A percentile compares a stretch with the other conserved stretches of the same genome.
Conservation (phyloP, 2,113 vertebrate genomes). For the Mellivora capensis region DNA sequence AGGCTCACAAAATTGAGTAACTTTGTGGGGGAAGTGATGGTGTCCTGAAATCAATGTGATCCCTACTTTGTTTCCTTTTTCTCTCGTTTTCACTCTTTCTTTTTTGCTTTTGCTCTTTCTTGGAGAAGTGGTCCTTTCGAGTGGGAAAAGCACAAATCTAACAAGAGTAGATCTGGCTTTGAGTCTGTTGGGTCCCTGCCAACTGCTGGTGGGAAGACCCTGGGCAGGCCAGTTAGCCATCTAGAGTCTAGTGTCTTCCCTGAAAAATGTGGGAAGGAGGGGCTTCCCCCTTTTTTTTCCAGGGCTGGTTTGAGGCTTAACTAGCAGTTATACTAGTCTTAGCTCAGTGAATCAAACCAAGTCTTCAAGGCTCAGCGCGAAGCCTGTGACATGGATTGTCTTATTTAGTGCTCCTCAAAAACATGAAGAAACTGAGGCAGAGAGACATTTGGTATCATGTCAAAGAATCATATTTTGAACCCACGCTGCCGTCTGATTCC, state of each 20-base stretch:
- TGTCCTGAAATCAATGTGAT: not conserved
- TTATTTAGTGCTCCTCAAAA: not conserved
- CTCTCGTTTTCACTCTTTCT: not conserved
- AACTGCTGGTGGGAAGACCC: not conserved
- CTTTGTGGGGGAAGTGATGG: not conserved
- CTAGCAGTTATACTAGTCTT: not conserved
- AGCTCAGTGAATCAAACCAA: not conserved
- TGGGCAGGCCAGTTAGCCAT: not conserved
- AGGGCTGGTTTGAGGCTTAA: not conserved
- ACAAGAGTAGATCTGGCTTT: not conserved
- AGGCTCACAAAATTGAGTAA: not conserved
- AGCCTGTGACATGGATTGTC: not conserved
- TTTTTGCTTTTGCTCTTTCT: not conserved
- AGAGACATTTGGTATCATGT: not conserved
- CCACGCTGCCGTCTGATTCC: not conserved
- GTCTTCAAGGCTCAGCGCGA: fast-evolving
- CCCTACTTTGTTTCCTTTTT: not conserved
- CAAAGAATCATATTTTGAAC: not conserved
- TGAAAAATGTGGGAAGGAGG: not conserved
- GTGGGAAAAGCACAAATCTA: not conserved
- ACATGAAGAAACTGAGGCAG: not conserved
- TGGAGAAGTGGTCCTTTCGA: not conserved
- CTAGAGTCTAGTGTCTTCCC: not conserved
- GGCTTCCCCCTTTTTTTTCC: not conserved
- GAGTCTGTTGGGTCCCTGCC: not conserved